Conservation (phyloP, 1,140 invertebrate genomes). For the Chrysomallon squamiferum region DNA sequence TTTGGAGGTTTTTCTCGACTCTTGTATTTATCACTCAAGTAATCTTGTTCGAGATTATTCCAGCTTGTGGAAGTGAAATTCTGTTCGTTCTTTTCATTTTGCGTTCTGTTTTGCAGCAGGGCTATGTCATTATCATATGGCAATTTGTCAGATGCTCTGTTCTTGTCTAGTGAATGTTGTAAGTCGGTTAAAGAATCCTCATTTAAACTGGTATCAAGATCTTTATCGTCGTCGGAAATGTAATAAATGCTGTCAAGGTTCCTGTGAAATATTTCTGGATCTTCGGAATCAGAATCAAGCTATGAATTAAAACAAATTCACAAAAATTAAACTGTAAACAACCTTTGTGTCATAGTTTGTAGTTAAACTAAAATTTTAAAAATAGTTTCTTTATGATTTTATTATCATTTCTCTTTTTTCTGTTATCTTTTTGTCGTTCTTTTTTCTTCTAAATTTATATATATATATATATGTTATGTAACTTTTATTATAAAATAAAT, state of each 20-base stretch:
- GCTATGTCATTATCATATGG: conserved; percentile 21
- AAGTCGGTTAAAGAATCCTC: conserved; percentile 14
- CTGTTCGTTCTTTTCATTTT: no score
- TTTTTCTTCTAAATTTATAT: no score
- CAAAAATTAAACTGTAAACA: no score
- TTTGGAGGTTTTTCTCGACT: background rate
- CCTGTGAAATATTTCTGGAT: conserved; percentile 49
- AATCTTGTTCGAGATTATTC: background rate
- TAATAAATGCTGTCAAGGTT: conserved; percentile 23
- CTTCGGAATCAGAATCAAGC: conserved; percentile 50
- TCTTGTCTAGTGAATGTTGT: background rate
- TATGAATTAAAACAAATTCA: conserved; percentile 9
- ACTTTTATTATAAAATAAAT: no score
- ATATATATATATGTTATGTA: no score
- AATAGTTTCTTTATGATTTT: no score
- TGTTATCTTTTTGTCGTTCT: no score
- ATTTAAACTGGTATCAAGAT: conserved; percentile 43
- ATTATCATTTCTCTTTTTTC: no score
- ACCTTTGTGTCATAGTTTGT: no score
- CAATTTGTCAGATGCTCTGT: background rate
- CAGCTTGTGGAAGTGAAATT: background rate
- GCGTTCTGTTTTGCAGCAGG: background rate
- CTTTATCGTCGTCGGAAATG: conserved; percentile 44
- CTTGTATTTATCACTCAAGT: background rate
- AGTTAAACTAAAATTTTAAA: no score